These are phyloP conservation scores for Harpalus rubripes DNA, from an alignment of 2,888 invertebrate species.

Conservation along the genomic window DNA sequence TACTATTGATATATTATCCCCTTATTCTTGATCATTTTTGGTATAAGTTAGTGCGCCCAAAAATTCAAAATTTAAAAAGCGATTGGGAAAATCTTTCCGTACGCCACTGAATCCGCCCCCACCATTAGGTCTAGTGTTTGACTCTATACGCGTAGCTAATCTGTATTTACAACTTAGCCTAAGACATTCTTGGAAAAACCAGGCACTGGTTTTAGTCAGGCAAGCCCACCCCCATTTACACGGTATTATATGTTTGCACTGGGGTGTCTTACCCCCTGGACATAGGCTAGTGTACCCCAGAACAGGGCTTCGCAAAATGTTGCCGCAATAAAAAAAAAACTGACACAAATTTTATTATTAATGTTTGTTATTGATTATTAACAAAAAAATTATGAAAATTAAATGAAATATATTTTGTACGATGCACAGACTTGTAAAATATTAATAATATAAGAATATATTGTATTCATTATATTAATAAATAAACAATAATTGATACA, in stretches of 20 bases:
- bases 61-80: no score
- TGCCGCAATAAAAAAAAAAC: background rate
- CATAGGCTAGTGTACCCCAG: background rate
- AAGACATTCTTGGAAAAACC: background rate
- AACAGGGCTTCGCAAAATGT: background rate
- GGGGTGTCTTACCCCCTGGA: slow-evolving; percentile 68
- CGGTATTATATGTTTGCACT: slow-evolving; percentile 74
- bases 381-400: no score
- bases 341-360: no score
- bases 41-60: no score
- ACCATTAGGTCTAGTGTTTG: background rate
- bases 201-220: background rate
- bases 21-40: no score
- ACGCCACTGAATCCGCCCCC: background rate
- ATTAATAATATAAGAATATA: no score
- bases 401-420: no score
- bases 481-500: no score
- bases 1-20: no score
- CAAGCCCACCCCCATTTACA: slow-evolving; percentile 74
- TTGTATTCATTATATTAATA: no score
- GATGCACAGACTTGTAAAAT: no score
- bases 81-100: background rate
- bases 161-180: background rate
- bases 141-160: background rate
- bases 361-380: no score